phyloP scores from a whole-genome alignment of 2,797 vertebrate genomes.

The Eurystomus glaucurus region DNA sequence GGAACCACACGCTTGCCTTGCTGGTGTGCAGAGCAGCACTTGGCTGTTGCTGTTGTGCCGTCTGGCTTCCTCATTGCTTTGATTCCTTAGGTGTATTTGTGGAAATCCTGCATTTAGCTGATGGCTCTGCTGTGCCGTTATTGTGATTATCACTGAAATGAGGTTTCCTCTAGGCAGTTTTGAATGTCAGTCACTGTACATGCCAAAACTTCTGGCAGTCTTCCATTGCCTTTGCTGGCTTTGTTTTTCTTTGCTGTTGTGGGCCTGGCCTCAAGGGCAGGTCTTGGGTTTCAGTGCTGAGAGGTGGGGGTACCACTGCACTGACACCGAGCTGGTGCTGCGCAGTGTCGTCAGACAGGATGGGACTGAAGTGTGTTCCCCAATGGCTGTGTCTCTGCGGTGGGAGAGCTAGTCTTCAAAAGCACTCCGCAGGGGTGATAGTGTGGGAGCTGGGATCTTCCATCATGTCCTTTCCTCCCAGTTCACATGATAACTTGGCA shows the following conservation, averaged over 20 bases:
- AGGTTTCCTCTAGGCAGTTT: not conserved
- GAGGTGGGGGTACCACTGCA: not conserved
- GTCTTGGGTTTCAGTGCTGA: not conserved
- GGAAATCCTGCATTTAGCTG: not conserved
- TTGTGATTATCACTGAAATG: not conserved
- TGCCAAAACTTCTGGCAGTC: not conserved
- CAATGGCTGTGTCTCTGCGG: accelerated
- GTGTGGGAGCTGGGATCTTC: not conserved
- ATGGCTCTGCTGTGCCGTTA: not conserved
- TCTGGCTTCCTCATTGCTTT: not conserved
- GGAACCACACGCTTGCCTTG: accelerated
- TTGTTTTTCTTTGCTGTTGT: not conserved
- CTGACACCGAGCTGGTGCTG: not conserved
- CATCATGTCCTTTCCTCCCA: accelerated
- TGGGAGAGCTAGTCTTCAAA: not conserved
- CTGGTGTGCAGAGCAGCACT: not conserved
- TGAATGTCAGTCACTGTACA: accelerated
- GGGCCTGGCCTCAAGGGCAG: not conserved
- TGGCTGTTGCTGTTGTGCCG: not conserved
- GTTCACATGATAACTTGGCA: not conserved
- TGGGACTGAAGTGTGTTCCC: accelerated
- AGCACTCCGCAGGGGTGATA: not conserved
- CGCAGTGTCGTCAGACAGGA: not conserved
- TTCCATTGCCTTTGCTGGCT: not conserved
- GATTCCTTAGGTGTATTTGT: not conserved